A percentile compares a stretch with the other conserved stretches of the same genome.
Conservation (phyloP, 2,888 invertebrate genomes). For the Erebia aethiops region DNA sequence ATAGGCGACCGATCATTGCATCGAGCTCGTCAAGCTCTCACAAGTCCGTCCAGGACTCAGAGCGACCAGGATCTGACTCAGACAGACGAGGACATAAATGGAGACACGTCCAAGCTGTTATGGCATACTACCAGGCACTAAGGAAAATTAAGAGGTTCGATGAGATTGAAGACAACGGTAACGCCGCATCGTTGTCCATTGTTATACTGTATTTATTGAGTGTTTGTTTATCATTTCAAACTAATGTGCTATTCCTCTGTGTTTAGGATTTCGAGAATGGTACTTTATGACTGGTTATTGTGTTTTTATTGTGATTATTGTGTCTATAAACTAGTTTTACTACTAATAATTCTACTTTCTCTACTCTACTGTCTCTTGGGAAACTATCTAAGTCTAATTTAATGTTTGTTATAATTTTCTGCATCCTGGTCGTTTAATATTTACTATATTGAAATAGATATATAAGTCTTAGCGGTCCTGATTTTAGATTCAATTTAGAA, state of each 20-base stretch:
- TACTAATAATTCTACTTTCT: slow-evolving; percentile 65
- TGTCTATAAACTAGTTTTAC: slow-evolving; percentile 69
- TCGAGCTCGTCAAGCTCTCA: slow-evolving; percentile 77
- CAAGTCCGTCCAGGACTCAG: slow-evolving; percentile 74
- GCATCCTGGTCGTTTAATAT: slow-evolving; percentile 61
- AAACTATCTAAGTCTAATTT: slow-evolving; percentile 51
- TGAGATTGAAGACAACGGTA: slow-evolving; percentile 59
- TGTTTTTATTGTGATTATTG: slow-evolving; percentile 76
- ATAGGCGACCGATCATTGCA: slow-evolving; percentile 80
- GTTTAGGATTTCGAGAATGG: slow-evolving; percentile 78
- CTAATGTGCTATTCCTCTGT: slow-evolving; percentile 69
- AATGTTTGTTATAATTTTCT: slow-evolving; percentile 64
- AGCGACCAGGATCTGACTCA: slow-evolving; percentile 68
- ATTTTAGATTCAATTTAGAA: slow-evolving; percentile 52
- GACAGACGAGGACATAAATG: slow-evolving; percentile 87
- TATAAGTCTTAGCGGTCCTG: slow-evolving; percentile 55
- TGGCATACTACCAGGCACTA: slow-evolving; percentile 94
- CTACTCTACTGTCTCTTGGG: slow-evolving; percentile 58
- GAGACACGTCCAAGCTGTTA: slow-evolving; percentile 93
- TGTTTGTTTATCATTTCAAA: slow-evolving; percentile 73
- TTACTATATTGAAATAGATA: slow-evolving; percentile 52
- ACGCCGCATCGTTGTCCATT: slow-evolving; percentile 70
- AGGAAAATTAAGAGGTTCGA: slow-evolving; percentile 95
- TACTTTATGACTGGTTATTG: slow-evolving; percentile 72
- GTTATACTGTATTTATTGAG: slow-evolving; percentile 49